Conservation (phyloP, 2,888 invertebrate species). For the Mycalesis mineus region DNA sequence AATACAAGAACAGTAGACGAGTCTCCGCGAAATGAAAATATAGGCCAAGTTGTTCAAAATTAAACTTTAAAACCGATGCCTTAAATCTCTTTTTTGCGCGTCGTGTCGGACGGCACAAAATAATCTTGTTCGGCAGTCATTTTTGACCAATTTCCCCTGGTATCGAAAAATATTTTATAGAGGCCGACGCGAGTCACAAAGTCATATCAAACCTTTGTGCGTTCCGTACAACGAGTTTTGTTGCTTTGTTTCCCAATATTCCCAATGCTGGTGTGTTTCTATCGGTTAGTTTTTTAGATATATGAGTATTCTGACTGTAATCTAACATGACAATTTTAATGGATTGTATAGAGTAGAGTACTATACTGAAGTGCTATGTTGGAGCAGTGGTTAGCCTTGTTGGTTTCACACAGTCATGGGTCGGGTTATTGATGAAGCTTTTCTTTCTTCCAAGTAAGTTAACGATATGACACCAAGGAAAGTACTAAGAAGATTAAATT, state of each 20-base stretch:
- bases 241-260: constrained; percentile 21
- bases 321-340: not conserved
- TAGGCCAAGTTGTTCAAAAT: constrained; percentile 36
- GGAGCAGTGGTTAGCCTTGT: too few relatives aligned
- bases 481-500: too few relatives aligned
- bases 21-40: constrained; percentile 41
- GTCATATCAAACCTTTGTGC: constrained; percentile 38
- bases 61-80: constrained; percentile 37
- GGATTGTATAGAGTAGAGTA: not conserved
- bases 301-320: not conserved
- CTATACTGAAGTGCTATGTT: too few relatives aligned
- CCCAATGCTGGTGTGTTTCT: constrained; percentile 16
- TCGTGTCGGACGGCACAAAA: constrained; percentile 37
- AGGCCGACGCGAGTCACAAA: constrained; percentile 42
- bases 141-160: constrained; percentile 66
- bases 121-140: constrained; percentile 63
- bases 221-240: constrained; percentile 20
- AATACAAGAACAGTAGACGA: constrained; percentile 45
- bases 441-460: too few relatives aligned
- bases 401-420: too few relatives aligned
- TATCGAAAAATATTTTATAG: constrained; percentile 66
- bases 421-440: too few relatives aligned
- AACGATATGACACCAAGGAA: too few relatives aligned
- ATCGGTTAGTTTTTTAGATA: constrained; percentile 8
- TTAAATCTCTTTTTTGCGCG: constrained; percentile 37